These are phyloP conservation scores for Geophilus truncorum DNA, from an alignment of 2,888 invertebrate species.

Conservation along the genomic window DNA sequence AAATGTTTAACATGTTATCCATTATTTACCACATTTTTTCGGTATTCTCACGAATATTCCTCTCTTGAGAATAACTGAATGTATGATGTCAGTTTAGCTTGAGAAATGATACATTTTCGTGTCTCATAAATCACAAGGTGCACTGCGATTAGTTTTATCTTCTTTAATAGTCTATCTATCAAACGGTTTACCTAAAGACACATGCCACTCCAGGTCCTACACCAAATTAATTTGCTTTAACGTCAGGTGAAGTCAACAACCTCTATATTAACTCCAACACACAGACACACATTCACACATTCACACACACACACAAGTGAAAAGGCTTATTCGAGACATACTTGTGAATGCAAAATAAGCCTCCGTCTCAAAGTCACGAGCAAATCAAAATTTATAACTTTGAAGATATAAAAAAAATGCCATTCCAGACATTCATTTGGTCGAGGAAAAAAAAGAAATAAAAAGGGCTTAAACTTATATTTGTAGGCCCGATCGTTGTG, in stretches of 20 bases:
- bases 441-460: background rate
- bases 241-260: background rate
- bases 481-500: background rate
- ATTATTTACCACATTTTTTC: too few relatives aligned
- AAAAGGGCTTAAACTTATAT: background rate
- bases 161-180: background rate
- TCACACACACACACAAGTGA: too few relatives aligned
- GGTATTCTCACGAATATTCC: too few relatives aligned
- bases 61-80: too few relatives aligned
- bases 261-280: background rate
- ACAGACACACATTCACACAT: too few relatives aligned
- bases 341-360: background rate
- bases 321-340: too few relatives aligned
- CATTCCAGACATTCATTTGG: slow-evolving; percentile 1
- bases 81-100: background rate
- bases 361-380: background rate
- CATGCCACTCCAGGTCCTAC: background rate
- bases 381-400: background rate
- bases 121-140: background rate
- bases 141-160: background rate
- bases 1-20: too few relatives aligned
- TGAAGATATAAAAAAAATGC: background rate
- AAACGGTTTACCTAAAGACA: background rate
- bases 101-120: background rate
- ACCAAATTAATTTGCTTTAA: background rate